Evolutionary conservation across 2,113 vertebrate genomes (phyloP).

Genomic region (Elaphurus davidianus): DNA sequence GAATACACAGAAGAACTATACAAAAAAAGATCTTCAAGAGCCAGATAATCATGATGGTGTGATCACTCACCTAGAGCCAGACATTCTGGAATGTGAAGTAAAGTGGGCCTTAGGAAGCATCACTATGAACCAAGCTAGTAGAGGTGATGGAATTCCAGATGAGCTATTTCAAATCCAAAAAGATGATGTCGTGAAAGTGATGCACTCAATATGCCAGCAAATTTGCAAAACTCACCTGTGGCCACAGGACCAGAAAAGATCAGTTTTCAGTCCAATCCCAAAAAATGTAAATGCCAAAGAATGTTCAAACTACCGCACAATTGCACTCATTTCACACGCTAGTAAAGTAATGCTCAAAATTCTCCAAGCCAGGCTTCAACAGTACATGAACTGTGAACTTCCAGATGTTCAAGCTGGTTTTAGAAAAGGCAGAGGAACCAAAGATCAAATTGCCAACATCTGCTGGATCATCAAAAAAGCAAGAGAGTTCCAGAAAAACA

Average conservation of each 20-base stretch:
- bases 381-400: neutral
- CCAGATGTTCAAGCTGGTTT: neutral
- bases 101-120: neutral
- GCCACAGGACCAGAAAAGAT: neutral
- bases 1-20: neutral
- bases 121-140: neutral
- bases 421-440: neutral
- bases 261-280: neutral
- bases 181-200: neutral
- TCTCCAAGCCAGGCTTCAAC: neutral
- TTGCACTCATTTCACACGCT: neutral
- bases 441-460: neutral
- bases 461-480: rapidly evolving
- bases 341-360: neutral
- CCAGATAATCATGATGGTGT: neutral
- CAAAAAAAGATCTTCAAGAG: neutral
- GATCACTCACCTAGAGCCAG: neutral
- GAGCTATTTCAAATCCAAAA: neutral
- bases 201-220: neutral
- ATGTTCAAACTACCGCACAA: neutral
- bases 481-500: neutral
- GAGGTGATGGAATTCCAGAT: neutral
- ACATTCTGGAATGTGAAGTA: neutral
- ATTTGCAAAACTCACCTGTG: neutral
- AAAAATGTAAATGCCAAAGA: neutral